Base-by-base conservation (phyloP, 1,140 invertebrate species). In the Maconellicoccus hirsutus region DNA sequence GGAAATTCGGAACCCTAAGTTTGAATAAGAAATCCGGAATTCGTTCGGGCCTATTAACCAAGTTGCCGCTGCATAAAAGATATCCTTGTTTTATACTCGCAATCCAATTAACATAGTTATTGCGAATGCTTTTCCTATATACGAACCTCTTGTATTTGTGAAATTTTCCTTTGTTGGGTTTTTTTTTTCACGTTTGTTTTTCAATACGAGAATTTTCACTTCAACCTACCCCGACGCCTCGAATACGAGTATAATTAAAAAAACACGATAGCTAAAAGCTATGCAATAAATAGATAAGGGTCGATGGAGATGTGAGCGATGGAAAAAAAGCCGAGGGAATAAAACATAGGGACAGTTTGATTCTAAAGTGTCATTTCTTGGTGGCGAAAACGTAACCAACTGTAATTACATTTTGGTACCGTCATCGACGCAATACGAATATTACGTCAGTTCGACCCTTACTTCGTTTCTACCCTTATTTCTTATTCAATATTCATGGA, bases 41-140 rank as follows among this genome's bases (percentile, higher is more conserved):
- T 66, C 61, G 61, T 66, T 66, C 22, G 25, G 25, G 61, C 61
- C 61, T 66, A 66, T 66, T 23, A 66, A 66, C 25, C 8, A 66
- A 66, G 19, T 66, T 19, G 14, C 61, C 21, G 16, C 16, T 16
- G 21, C 16, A 52, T 52, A 66, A 66, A 23, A 66, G 61, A 66
- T 26, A 66, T 66, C 22, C 61, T 66, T 26, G 61, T 66, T 66
- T 66, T 66, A 26, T 66, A 66, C 61, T 66, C 61, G 61, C 10
- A 66, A 66, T 66, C 61, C 61, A 66, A 66, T 66, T 66, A 66
- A 66, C 61, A 26, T 66, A 25, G 61, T 66, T 26, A 26, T 52
- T 52, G 42, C 29, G 29, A 33, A 33, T 33, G 29, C 29, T 33
- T n/a, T n/a, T n/a, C n/a, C n/a, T n/a, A n/a, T n/a, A n/a, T n/a